Evolutionary conservation across 2,797 vertebrate species (phyloP).

Genomic region (Mus minutoides): DNA sequence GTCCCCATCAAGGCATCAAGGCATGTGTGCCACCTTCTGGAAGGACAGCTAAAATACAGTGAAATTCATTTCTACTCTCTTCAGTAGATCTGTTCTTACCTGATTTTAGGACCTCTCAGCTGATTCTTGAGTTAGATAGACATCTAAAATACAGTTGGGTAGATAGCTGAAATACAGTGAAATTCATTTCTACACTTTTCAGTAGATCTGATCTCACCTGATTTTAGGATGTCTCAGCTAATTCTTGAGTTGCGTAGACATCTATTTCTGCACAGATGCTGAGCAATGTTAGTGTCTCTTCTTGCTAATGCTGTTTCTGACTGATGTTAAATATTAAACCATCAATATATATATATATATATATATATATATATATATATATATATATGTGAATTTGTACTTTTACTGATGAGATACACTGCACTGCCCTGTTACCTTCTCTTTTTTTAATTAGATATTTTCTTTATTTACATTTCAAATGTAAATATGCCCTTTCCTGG

Average conservation of each 20-base stretch:
- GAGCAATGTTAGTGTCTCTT: not conserved
- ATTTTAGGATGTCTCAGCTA: not conserved
- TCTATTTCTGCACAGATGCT: not conserved
- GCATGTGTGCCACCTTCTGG: fast-evolving
- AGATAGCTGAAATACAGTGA: not conserved
- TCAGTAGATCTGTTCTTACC: not conserved
- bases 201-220: not conserved
- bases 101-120: not conserved
- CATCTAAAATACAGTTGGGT: no score
- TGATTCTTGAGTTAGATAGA: not conserved
- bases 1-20: not conserved
- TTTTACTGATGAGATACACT: not conserved
- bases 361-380: not conserved
- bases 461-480: no score
- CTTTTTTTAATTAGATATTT: no score
- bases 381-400: not conserved
- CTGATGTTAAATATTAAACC: not conserved
- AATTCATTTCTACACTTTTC: not conserved
- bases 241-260: not conserved
- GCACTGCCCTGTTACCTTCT: not conserved
- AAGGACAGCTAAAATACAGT: not conserved
- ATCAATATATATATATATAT: not conserved
- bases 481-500: no score
- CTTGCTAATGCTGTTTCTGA: not conserved
- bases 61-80: not conserved